phyloP scores from a whole-genome alignment of 2,797 vertebrate species.

The Sebastes steindachneri region DNA sequence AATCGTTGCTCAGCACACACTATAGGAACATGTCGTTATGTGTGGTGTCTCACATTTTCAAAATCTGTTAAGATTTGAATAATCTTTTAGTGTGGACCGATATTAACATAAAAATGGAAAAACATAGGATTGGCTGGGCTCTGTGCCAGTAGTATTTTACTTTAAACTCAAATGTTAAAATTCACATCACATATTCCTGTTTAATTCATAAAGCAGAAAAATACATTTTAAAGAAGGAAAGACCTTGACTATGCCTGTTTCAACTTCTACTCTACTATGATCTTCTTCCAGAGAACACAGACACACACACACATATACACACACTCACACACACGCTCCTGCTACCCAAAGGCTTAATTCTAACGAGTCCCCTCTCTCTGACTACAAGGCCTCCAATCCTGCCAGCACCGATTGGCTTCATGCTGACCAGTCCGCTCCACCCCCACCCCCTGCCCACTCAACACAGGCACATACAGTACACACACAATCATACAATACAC shows the following conservation, averaged over 20 bases:
- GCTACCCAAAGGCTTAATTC: constrained; percentile 67
- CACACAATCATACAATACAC: constrained; percentile 45
- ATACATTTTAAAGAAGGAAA: constrained; percentile 11
- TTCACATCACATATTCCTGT: background rate
- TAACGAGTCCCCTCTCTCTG: constrained; percentile 63
- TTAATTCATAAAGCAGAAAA: constrained; percentile 6
- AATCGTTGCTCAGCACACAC: too few relatives aligned
- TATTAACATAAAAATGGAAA: background rate
- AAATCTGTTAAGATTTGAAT: too few relatives aligned
- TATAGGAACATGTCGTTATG: too few relatives aligned
- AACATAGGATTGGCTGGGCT: background rate
- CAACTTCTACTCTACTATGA: constrained; percentile 6
- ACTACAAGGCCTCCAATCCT: constrained; percentile 72
- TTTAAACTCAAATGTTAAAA: constrained; percentile 5
- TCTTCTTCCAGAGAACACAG: constrained; percentile 25
- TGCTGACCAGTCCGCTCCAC: constrained; percentile 54
- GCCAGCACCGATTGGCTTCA: constrained; percentile 75
- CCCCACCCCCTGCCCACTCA: constrained; percentile 30
- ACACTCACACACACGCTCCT: constrained; percentile 10
- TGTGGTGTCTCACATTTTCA: too few relatives aligned
- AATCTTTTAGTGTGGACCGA: too few relatives aligned
- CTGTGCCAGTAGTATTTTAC: background rate
- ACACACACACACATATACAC: constrained; percentile 22
- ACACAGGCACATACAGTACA: constrained; percentile 42
- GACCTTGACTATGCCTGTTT: constrained; percentile 33